Conservation (phyloP, 2,888 invertebrate species). For the Odontocolon sp. region DNA sequence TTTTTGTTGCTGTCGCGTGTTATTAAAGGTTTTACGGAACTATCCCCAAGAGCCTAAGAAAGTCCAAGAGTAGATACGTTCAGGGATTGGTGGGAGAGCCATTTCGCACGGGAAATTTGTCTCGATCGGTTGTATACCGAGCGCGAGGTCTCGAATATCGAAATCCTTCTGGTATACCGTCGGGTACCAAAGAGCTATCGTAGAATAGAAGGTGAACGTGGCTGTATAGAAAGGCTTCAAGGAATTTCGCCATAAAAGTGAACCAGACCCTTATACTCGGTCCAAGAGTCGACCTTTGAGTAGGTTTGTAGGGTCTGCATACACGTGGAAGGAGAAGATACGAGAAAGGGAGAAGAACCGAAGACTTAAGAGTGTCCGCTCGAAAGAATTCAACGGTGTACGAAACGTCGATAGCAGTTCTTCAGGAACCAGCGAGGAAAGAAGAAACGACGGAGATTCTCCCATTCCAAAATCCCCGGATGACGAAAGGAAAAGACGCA, state of each 20-base stretch:
- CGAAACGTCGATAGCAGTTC: constrained; percentile 60
- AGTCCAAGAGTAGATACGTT: too few species aligned
- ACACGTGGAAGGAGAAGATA: background rate
- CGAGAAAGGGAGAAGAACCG: constrained; percentile 23
- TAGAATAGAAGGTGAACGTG: constrained; percentile 9
- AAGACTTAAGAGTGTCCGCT: constrained; percentile 41
- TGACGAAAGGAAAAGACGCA: constrained; percentile 12
- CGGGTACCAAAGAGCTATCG: background rate
- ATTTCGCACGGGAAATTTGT: constrained; percentile 20
- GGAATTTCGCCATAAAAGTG: constrained; percentile 41
- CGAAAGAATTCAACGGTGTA: constrained; percentile 44
- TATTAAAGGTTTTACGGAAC: too few species aligned
- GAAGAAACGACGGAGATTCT: constrained; percentile 6
- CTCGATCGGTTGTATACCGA: background rate
- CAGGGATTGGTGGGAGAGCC: background rate
- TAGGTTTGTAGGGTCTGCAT: background rate
- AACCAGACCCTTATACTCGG: constrained; percentile 1
- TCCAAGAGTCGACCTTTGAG: constrained; percentile 15
- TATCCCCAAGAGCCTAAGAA: background rate
- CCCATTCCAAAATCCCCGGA: background rate
- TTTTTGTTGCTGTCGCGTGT: too few species aligned
- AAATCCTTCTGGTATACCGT: constrained; percentile 3
- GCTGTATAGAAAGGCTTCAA: too few species aligned
- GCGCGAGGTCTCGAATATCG: background rate
- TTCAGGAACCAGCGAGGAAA: background rate